Evolutionary conservation across 2,113 vertebrate genomes (phyloP), one percentile per base, ranked within the genome.

Genomic region (Myiagra hebetior): DNA sequence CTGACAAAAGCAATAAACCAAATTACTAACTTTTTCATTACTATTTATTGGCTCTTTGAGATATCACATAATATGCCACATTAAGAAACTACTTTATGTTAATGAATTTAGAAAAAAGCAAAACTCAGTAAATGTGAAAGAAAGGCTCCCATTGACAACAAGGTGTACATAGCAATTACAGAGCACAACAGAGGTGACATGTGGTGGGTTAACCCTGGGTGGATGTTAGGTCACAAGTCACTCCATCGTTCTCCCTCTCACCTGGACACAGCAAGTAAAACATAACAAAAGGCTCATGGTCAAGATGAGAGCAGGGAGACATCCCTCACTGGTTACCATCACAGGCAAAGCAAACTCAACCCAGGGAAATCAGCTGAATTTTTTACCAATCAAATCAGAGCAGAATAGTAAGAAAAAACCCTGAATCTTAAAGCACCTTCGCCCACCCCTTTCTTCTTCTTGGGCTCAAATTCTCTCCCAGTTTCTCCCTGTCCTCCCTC

Each of bases 231-330:
- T 33, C 26, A 19, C 30, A 35, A 39, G n/a, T 46, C 1, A 7
- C 33, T 50, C 37, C 17, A 37, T 31, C 17, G 15, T 27, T 75
- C 18, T 12, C 9, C n/a, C 37, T 64, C 24, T 76, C n/a, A 17
- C 37, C 24, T 53, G 57, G 24, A 35, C 63, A 77, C 16, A 11
- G 37, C 18, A 22, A n/a, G 15, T 26, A 44, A 81, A 63, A 81
- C 44, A 30, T 4, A 81, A 49, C 2, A 3, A n/a, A 75, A 75
- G 7, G 9, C 35, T 81, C 2, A 0, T 13, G 27, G 28, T 64
- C 1, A 1, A 47, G 31, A 12, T n/a, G 33, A 86, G 60, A 30
- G 19, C n/a, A 67, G 46, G 59, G 26, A 79, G 24, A 80, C 22
- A 80, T 60, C 67, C 31, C 6, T 35, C 46, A 53, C 4, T 15